Evolutionary conservation across 2,113 vertebrate genomes (phyloP).

Genomic region (Pithys albifrons): DNA sequence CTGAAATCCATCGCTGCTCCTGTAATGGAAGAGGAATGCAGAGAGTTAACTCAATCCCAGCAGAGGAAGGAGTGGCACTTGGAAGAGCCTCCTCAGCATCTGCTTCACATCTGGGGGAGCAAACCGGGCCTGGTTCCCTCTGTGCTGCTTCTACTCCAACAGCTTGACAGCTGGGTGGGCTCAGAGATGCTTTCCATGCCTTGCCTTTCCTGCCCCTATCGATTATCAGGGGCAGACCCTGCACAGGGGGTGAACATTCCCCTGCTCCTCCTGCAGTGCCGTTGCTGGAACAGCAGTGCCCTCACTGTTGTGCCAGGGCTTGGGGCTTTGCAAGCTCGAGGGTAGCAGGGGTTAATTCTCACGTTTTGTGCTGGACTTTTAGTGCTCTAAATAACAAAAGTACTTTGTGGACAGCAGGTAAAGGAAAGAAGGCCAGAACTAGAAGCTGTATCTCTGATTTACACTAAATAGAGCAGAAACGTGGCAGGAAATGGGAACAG

Average conservation of each 20-base stretch:
- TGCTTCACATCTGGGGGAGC: constrained; percentile 18
- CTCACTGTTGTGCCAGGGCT: not conserved
- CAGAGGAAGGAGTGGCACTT: not conserved
- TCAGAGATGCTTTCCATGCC: not conserved
- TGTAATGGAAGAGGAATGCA: not conserved
- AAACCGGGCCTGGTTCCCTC: not conserved
- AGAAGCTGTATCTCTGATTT: not conserved
- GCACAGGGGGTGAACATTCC: not conserved
- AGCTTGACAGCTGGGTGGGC: constrained; percentile 5
- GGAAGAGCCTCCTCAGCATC: not conserved
- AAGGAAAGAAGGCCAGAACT: not conserved
- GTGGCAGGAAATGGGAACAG: not conserved
- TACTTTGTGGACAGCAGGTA: not conserved
- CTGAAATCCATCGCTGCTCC: constrained; percentile 14
- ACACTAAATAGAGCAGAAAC: not conserved
- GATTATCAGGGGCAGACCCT: not conserved
- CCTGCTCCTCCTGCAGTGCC: not conserved
- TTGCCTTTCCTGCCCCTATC: not conserved
- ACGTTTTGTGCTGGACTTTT: not conserved
- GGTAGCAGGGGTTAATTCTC: not conserved
- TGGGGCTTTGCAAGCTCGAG: not conserved
- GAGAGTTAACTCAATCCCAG: constrained; percentile 7
- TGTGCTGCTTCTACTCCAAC: not conserved
- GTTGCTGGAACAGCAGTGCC: not conserved
- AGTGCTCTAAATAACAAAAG: not conserved